Percentiles rank a stretch among this genome's conserved stretches.
These are phyloP conservation scores for Rhopalosiphum maidis DNA, from an alignment of 1,140 invertebrate genomes.

Conservation along the genomic window DNA sequence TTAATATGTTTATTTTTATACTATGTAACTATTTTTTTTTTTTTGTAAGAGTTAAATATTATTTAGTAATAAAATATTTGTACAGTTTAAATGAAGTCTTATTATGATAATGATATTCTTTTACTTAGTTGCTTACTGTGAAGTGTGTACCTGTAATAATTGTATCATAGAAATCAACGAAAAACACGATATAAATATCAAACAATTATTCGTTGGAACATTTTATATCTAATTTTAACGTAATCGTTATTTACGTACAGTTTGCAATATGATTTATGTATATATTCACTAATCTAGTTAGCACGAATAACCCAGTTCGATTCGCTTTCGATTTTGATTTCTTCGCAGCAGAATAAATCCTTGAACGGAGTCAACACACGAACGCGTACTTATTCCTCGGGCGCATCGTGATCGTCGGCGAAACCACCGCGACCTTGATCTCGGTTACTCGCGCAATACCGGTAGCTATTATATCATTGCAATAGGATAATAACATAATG, in stretches of 20 bases:
- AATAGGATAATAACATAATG: too few species aligned
- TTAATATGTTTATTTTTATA: conserved; percentile 27
- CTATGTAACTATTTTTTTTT: conserved; percentile 15
- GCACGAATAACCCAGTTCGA: not conserved
- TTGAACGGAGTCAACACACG: not conserved
- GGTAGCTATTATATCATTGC: not conserved
- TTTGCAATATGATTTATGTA: not conserved
- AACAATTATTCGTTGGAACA: not conserved
- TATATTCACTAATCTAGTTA: not conserved
- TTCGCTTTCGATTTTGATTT: not conserved
- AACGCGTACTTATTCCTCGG: not conserved
- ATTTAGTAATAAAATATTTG: conserved; percentile 45
- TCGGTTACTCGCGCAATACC: not conserved
- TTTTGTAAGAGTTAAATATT: not conserved
- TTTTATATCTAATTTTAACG: too few species aligned
- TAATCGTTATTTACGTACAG: not conserved
- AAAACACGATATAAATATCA: not conserved
- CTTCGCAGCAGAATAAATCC: not conserved
- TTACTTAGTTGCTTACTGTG: not conserved
- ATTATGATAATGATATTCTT: not conserved
- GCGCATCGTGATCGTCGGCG: not conserved
- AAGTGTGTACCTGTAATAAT: not conserved
- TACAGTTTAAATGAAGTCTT: conserved; percentile 26
- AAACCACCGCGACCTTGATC: not conserved
- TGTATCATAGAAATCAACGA: not conserved